Conservation (phyloP, 2,113 vertebrate species). For the Malurus alboscapulatus region DNA sequence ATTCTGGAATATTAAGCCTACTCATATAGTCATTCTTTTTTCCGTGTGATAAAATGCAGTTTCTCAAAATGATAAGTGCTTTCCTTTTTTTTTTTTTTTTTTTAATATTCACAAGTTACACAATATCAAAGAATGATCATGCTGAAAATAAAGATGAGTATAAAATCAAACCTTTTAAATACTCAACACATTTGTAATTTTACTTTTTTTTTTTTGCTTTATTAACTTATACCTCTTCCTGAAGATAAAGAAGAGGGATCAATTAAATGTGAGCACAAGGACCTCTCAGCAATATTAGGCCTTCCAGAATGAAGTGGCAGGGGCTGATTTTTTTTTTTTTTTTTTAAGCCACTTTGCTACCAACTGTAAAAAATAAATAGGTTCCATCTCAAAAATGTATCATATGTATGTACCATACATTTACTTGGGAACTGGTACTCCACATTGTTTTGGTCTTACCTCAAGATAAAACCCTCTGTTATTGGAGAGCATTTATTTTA, state of each 20-base stretch:
- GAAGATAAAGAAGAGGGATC: not conserved
- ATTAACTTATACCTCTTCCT: not conserved
- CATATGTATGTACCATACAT: accelerated
- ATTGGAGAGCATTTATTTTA: not conserved
- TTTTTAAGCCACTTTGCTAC: not conserved
- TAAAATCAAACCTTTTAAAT: not conserved
- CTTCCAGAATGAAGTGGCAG: not conserved
- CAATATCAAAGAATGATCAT: not conserved
- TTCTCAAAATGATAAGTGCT: not conserved
- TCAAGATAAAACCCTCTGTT: not conserved
- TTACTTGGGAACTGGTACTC: not conserved
- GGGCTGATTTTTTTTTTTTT: not conserved
- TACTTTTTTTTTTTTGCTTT: not conserved
- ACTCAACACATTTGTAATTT: not conserved
- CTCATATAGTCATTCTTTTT: not conserved
- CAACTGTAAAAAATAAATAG: not conserved
- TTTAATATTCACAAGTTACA: not conserved
- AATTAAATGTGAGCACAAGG: not conserved
- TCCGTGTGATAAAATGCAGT: not conserved
- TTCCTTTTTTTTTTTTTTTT: not conserved
- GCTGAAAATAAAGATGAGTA: not conserved
- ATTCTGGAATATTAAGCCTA: not conserved
- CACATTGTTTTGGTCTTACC: not conserved
- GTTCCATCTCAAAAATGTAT: not conserved
- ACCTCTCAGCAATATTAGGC: not conserved